A percentile compares a stretch with the other conserved stretches of the same genome.
These are phyloP conservation scores for Noctua comes DNA, from an alignment of 2,888 invertebrate species.

Conservation along the genomic window DNA sequence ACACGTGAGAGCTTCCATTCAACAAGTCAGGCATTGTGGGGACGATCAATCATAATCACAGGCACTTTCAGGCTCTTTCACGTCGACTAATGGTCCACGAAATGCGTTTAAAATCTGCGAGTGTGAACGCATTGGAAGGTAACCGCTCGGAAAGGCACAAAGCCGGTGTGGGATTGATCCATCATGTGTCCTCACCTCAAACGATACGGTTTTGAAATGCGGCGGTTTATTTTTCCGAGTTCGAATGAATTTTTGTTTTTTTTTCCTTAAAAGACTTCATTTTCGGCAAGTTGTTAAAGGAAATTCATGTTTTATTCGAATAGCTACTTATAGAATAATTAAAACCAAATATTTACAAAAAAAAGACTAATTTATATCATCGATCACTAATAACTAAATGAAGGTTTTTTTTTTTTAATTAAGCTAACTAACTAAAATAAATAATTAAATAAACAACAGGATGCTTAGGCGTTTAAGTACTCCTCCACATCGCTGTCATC, in stretches of 20 bases:
- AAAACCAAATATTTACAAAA: too few species aligned
- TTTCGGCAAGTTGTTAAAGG: background rate
- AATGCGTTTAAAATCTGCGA: constrained; percentile 89
- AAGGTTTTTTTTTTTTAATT: too few species aligned
- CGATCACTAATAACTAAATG: too few species aligned
- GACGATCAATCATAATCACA: constrained; percentile 89
- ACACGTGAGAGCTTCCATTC: constrained; percentile 85
- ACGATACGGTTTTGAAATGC: constrained; percentile 58
- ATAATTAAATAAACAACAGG: too few species aligned
- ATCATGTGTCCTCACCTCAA: constrained; percentile 82
- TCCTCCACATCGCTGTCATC: too few species aligned
- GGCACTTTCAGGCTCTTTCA: constrained; percentile 89
- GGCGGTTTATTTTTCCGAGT: constrained; percentile 48
- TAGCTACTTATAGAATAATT: too few species aligned
- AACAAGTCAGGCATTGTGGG: constrained; percentile 88
- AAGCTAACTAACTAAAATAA: too few species aligned
- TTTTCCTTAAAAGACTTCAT: background rate
- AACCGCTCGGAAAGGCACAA: constrained; percentile 89
- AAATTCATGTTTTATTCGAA: background rate
- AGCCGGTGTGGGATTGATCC: constrained; percentile 82
- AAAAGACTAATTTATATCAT: too few species aligned
- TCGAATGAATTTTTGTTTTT: background rate
- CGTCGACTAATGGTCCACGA: constrained; percentile 89
- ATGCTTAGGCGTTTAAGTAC: too few species aligned
- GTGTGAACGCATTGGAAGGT: constrained; percentile 85